phyloP scores from a whole-genome alignment of 2,113 vertebrate species.

The Eptesicus fuscus region DNA sequence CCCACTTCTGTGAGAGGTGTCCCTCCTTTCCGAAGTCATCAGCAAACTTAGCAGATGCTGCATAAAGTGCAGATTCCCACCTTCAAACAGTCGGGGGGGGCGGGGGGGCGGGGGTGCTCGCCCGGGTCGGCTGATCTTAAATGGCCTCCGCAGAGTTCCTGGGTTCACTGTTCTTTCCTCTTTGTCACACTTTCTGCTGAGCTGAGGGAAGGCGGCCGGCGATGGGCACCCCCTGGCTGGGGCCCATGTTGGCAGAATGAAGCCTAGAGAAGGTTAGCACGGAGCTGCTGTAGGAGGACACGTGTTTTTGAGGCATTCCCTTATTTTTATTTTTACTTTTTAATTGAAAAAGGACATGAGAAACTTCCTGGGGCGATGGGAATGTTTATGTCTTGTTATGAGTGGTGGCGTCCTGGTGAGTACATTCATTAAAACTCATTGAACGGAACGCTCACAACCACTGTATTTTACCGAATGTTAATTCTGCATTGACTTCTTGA shows the following conservation, averaged over 20 bases:
- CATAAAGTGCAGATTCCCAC: too few relatives aligned
- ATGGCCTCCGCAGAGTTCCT: background rate
- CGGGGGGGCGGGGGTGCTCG: accelerated
- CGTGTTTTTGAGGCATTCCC: too few relatives aligned
- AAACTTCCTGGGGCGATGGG: too few relatives aligned
- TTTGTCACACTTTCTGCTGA: background rate
- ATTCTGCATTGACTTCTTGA: background rate
- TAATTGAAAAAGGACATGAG: too few relatives aligned
- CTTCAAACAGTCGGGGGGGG: too few relatives aligned
- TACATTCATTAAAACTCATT: background rate
- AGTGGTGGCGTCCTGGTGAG: background rate
- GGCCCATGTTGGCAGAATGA: background rate
- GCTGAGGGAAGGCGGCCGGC: background rate
- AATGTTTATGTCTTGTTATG: too few relatives aligned
- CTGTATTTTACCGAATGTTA: background rate
- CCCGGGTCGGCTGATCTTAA: background rate
- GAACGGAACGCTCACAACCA: background rate
- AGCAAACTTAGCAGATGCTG: too few relatives aligned
- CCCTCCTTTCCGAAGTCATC: background rate
- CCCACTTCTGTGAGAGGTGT: background rate
- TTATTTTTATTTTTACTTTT: too few relatives aligned
- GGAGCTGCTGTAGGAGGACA: too few relatives aligned
- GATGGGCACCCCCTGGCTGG: background rate
- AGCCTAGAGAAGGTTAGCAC: background rate
- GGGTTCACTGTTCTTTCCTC: background rate